These are phyloP conservation scores for Lepidocolaptes lacrymiger DNA, from an alignment of 2,797 vertebrate species.

Conservation along the genomic window DNA sequence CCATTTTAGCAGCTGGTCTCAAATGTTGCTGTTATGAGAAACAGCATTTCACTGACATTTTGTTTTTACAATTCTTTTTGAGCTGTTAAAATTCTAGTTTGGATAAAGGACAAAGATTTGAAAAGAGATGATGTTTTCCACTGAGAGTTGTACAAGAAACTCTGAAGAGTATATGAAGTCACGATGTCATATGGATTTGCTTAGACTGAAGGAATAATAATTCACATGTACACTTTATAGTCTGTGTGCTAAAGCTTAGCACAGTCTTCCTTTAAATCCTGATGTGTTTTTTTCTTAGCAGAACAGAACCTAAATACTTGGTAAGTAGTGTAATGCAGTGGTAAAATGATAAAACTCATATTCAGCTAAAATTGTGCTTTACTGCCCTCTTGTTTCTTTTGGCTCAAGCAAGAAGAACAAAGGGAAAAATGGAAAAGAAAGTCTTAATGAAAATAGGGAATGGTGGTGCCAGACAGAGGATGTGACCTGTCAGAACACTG, in stretches of 20 bases:
- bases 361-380: conserved; percentile 68
- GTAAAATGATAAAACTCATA: conserved; percentile 71
- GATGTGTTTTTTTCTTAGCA: conserved; percentile 63
- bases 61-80: neutral
- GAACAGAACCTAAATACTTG: conserved; percentile 71
- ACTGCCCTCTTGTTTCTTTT: conserved; percentile 75
- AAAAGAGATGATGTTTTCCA: conserved; percentile 8
- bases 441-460: conserved; percentile 61
- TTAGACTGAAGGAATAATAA: conserved; percentile 57
- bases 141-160: neutral
- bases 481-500: conserved; percentile 72
- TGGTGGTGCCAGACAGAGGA: conserved; percentile 63
- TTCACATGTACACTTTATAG: conserved; percentile 49
- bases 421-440: conserved; percentile 61
- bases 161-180: conserved; percentile 27
- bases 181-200: conserved; percentile 58
- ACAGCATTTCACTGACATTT: neutral
- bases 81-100: neutral
- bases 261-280: conserved; percentile 57
- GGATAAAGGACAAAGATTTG: neutral
- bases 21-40: neutral
- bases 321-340: conserved; percentile 71
- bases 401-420: conserved; percentile 54
- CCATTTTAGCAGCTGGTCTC: neutral
- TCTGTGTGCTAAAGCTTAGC: conserved; percentile 52